phyloP scores from a whole-genome alignment of 2,797 vertebrate genomes.

The Chrosomus eos region DNA sequence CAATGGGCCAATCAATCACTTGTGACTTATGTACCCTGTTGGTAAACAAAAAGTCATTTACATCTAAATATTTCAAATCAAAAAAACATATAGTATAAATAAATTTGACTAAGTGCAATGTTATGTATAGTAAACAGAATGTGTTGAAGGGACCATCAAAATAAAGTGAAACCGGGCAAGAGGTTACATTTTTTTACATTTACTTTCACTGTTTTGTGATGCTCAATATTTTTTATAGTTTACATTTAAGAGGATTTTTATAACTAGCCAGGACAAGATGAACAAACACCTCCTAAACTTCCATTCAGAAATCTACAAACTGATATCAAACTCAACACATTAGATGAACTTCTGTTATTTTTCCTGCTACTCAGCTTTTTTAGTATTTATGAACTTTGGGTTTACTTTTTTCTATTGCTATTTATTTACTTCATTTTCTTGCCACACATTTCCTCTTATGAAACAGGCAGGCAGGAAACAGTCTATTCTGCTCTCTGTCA shows the following conservation, averaged over 20 bases:
- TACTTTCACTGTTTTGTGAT: not conserved
- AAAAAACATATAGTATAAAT: no score
- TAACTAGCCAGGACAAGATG: not conserved
- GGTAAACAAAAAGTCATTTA: slow-evolving; percentile 62
- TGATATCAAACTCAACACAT: not conserved
- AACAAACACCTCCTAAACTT: not conserved
- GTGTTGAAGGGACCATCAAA: no score
- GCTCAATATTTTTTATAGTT: not conserved
- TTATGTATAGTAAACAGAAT: no score
- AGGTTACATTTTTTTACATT: no score
- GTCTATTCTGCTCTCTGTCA: not conserved
- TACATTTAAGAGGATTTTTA: not conserved
- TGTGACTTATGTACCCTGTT: slow-evolving; percentile 66
- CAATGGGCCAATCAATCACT: slow-evolving; percentile 65
- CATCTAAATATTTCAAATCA: slow-evolving; percentile 56
- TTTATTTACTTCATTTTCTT: slow-evolving; percentile 9
- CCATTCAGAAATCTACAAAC: not conserved
- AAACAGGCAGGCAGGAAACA: not conserved
- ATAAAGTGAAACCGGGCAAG: not conserved
- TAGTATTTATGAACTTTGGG: not conserved
- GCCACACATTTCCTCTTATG: not conserved
- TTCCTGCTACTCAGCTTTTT: not conserved
- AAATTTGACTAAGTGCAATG: no score
- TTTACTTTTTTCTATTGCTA: not conserved
- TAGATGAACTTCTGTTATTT: not conserved